phyloP scores from a whole-genome alignment of 2,888 invertebrate genomes.

The Junonia oenone region DNA sequence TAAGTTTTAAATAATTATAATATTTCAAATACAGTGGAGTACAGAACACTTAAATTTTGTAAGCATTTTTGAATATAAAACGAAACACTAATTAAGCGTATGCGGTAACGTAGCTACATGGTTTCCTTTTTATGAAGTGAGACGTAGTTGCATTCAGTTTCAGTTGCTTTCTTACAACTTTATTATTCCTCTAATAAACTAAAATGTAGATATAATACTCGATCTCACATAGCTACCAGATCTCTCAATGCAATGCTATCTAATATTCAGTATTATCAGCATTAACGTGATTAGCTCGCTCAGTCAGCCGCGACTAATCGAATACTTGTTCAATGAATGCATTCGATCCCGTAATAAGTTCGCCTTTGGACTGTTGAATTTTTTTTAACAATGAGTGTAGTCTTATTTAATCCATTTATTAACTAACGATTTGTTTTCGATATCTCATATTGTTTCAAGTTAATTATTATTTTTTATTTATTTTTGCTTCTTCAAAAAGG shows the following conservation, averaged over 20 bases:
- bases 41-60: no score
- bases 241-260: slow-evolving; percentile 13
- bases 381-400: background rate
- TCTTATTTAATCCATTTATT: no score
- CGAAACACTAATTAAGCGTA: no score
- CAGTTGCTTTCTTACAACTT: no score
- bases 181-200: background rate
- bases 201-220: background rate
- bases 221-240: background rate
- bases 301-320: slow-evolving; percentile 30
- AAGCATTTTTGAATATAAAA: no score
- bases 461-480: no score
- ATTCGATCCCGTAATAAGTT: slow-evolving; percentile 30
- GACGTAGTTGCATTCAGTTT: no score
- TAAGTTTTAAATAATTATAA: background rate
- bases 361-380: slow-evolving; percentile 3
- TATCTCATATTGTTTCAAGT: no score
- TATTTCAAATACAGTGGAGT: no score
- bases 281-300: slow-evolving; percentile 28
- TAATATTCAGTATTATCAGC: slow-evolving; percentile 18
- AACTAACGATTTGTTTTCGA: no score
- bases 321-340: slow-evolving; percentile 34
- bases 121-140: no score
- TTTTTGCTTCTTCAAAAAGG: background rate
- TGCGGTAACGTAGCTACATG: no score